Evolutionary conservation across 2,113 vertebrate species (phyloP), one percentile per base, ranked within the genome.

Genomic region (Albula glossodonta): DNA sequence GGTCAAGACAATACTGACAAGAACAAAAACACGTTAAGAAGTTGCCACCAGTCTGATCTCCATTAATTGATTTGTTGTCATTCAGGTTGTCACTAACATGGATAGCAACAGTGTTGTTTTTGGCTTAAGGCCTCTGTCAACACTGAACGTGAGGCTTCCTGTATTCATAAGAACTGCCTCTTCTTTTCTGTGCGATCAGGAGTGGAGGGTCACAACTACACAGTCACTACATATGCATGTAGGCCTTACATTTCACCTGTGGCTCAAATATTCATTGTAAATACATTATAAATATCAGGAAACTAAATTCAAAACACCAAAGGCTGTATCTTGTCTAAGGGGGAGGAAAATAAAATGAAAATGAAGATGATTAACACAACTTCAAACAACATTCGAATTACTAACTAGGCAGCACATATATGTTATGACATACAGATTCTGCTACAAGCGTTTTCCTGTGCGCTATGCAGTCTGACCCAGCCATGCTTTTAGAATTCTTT

Each of bases 51-150:
- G 70, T 74, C 70, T 74, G 22, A 19, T n/a, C 13, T 70, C 63
- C 5, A 11, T n/a, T 74, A 22, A 74, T 74, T n/a, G 63, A 70
- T n/a, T 22, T 22, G 0, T 4, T 9, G 22, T 74, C 70, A 74
- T 74, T 74, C n/a, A 74, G 70, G 17, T 31, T 74, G 70, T 74
- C 70, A 74, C 31, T 22, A 74, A 74, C 70, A 74, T 74, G 70
- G 70, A 74, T 25, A 74, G n/a, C 70, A 74, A 31, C 31, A 22
- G 63, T 74, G 70, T 31, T 31, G 5, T 22, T 7, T 31, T 22
- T 74, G n/a, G n/a, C n/a, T 74, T 31, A 74, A 31, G 31, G 70
- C n/a, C 70, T 74, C 70, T 74, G 70, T 31, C n/a, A 31, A 74
- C 70, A 74, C 70, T n/a, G 8, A 31, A n/a, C 11, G 25, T 22